Evolutionary conservation across 2,113 vertebrate species (phyloP).

Genomic region (Tenebrosternarchus preto): DNA sequence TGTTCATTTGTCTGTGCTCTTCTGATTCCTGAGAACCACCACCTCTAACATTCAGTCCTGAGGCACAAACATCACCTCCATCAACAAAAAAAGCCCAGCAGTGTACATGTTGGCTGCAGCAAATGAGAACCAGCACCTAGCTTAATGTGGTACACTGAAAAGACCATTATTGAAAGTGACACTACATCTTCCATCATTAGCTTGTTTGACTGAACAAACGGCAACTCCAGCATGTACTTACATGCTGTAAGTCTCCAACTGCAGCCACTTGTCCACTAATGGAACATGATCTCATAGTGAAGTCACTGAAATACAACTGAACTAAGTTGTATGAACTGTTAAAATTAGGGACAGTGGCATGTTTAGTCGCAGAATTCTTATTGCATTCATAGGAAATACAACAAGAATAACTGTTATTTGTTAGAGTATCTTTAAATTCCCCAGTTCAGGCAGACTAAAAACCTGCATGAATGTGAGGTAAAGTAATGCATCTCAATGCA

Average conservation of each 20-base stretch:
- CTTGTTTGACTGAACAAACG: slow-evolving; percentile 7
- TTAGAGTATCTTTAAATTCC: no score
- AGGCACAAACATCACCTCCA: slow-evolving; percentile 6
- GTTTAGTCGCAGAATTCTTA: no score
- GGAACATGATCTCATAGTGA: background rate
- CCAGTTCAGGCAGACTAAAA: no score
- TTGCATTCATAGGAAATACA: no score
- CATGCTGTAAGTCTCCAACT: no score
- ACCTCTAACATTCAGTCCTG: background rate
- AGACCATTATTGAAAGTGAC: slow-evolving; percentile 5
- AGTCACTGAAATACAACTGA: background rate
- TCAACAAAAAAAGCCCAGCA: background rate
- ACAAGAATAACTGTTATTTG: no score
- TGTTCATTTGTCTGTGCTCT: background rate
- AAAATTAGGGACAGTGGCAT: no score
- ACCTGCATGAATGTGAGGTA: background rate
- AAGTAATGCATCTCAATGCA: background rate
- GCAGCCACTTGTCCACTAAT: background rate
- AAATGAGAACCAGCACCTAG: slow-evolving; percentile 3
- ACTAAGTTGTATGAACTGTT: background rate
- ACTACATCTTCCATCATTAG: slow-evolving; percentile 9
- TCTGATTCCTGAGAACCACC: background rate
- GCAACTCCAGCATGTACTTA: background rate
- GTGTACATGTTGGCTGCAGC: background rate
- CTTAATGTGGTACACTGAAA: background rate